Base-by-base conservation (phyloP, 2,113 vertebrate species). In the Ctenodactylus gundi region DNA sequence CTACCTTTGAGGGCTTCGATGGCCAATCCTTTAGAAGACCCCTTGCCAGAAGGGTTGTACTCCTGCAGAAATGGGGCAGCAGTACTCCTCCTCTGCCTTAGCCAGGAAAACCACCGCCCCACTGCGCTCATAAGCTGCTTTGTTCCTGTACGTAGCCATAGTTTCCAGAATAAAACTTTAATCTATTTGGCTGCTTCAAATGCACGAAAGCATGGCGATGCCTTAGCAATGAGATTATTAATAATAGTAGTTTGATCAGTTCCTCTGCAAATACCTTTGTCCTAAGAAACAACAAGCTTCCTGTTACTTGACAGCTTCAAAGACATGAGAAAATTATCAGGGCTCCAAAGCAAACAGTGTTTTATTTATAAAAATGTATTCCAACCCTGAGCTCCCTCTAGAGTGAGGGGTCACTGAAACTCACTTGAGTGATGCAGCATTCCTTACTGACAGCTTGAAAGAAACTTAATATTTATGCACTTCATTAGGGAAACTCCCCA, bases 301-400 rank as follows among this genome's bases (percentile, higher is more conserved):
- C 60, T 85, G 64, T 94, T 93, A 87, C 85, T 44, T 88, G 90
- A 85, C 67, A 94, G 77, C 51, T 87, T 92, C 62, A 39, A 77
- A 92, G 67, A 88, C 27, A 29, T 36, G 23, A 93, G 55, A 73
- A 92, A 95, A 93, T 75, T 57, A 72, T 88, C 86, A 82, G 51
- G 25, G 31, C 8, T 18, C 23, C 76, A 96, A 95, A 96, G 81
- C 86, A 95, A 95, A 83, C 23, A 95, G 67, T 80, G 51, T 90
- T 96, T 96, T 95, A 93, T 87, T 92, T 95, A 95, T 94, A 96
- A 95, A 95, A 96, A 64, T 90, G 0, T 94, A 62, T 82, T 93
- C 75, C 2, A 18, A 62, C 25, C 44, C 51, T 31, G 7, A 77
- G 31, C 23, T 94, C 68, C 73, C 80, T 85, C 70, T 68, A 88